A percentile compares a stretch with the other conserved stretches of the same genome.
Conservation (phyloP, 2,797 vertebrate genomes). For the Artibeus lituratus region DNA sequence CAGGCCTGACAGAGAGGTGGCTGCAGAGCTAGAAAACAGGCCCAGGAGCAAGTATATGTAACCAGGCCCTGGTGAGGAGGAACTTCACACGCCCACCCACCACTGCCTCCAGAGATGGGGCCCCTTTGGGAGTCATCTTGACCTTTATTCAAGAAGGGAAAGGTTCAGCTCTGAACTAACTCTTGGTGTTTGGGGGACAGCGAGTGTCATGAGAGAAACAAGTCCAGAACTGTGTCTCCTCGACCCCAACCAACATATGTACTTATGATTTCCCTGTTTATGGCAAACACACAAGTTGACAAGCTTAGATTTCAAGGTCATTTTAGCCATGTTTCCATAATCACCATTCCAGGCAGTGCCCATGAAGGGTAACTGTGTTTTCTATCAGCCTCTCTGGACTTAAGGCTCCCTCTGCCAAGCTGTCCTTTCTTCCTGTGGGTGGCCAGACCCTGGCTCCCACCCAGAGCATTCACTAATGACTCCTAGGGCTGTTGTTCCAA, state of each 20-base stretch:
- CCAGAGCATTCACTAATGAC: not conserved
- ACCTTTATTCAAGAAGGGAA: not conserved
- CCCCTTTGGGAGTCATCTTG: not conserved
- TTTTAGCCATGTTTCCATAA: fast-evolving
- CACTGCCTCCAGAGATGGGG: not conserved
- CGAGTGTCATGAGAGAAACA: not conserved
- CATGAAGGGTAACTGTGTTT: fast-evolving
- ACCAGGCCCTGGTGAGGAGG: not conserved
- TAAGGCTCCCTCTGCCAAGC: not conserved
- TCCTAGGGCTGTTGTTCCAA: not conserved
- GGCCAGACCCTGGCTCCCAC: fast-evolving
- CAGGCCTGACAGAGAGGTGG: not conserved
- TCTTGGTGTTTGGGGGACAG: not conserved
- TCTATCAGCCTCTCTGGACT: not conserved
- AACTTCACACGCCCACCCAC: fast-evolving
- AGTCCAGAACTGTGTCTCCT: fast-evolving
- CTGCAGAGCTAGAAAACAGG: not conserved
- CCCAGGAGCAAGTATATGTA: not conserved
- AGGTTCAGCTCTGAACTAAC: not conserved
- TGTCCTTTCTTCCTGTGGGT: too few species aligned
- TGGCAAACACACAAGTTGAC: not conserved
- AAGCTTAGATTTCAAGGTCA: not conserved
- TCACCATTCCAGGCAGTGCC: not conserved
- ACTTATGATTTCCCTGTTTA: not conserved
- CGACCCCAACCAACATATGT: fast-evolving